Conservation (phyloP, 2,888 invertebrate species). For the Megaustenia siamemsis region DNA sequence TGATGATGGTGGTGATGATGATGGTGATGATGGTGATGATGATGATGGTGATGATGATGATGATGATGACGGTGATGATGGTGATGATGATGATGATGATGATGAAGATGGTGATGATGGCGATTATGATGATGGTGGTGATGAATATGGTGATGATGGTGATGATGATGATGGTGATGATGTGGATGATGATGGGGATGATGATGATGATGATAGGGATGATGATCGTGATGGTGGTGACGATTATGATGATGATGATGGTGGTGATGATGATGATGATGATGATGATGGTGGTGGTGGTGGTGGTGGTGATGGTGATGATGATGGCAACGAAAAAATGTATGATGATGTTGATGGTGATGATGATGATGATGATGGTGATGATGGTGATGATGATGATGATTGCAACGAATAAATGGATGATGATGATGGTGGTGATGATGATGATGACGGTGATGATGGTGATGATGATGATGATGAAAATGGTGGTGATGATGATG, state of each 20-base stretch:
- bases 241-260: conserved; percentile 36
- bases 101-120: conserved; percentile 8
- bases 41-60: conserved; percentile 31
- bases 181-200: conserved; percentile 30
- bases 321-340: conserved; percentile 27
- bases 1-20: conserved; percentile 27
- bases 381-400: conserved; percentile 38
- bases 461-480: neutral
- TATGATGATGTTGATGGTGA: conserved; percentile 23
- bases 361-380: conserved; percentile 36
- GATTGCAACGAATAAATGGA: neutral
- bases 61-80: conserved; percentile 29
- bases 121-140: conserved; percentile 31
- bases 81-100: conserved; percentile 33
- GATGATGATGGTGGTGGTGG: conserved; percentile 11
- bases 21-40: conserved; percentile 34
- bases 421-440: no score
- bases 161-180: conserved; percentile 34
- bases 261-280: conserved; percentile 37
- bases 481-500: neutral
- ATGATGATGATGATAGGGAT: conserved; percentile 38
- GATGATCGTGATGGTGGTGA: conserved; percentile 29
- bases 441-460: neutral
- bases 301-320: conserved; percentile 32
- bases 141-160: conserved; percentile 35